Evolutionary conservation across 2,888 invertebrate genomes (phyloP), one percentile per base, ranked within the genome.

Genomic region (Lasioglossum vierecki): DNA sequence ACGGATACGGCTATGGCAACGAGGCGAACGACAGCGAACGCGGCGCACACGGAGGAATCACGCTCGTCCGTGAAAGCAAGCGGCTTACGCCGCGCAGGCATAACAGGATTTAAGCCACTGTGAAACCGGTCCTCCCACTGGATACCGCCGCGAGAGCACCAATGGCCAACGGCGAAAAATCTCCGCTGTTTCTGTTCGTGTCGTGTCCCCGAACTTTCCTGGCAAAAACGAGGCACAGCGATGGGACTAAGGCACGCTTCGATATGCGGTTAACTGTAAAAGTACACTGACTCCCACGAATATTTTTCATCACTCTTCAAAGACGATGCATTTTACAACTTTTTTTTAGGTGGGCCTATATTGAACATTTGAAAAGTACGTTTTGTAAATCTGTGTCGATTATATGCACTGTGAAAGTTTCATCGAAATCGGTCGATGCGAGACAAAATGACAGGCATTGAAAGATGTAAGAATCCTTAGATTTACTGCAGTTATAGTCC

Each of bases 91-190:
- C 83, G 81, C 82, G 75, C 89, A 75, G 81, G 88, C 85, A 91
- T 91, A 91, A 91, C 90, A 90, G 90, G 90, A 91, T 91, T 91
- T 91, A 91, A 91, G 90, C 91, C 90, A 91, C 91, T 90, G 91
- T 91, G 84, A 91, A 91, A 91, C 91, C 90, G 91, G 90, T 91
- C 91, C 90, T 91, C 91, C 91, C 90, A 91, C 91, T 89, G 90
- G 87, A 81, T 82, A 82, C 81, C 78, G 80, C 71, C 83, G 57
- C 85, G 77, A 88, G 86, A 86, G 73, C 85, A 80, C 80, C 83
- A 72, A 70, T 79, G 81, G 84, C 86, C 91, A 90, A 63, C 89
- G 83, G 88, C 82, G 91, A 90, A 91, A 90, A 91, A 89, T 89
- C 87, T 81, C 82, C 77, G 84, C 79, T 84, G 86, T 89, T 85